phyloP scores from a whole-genome alignment of 2,113 vertebrate species.

The Carollia perspicillata region DNA sequence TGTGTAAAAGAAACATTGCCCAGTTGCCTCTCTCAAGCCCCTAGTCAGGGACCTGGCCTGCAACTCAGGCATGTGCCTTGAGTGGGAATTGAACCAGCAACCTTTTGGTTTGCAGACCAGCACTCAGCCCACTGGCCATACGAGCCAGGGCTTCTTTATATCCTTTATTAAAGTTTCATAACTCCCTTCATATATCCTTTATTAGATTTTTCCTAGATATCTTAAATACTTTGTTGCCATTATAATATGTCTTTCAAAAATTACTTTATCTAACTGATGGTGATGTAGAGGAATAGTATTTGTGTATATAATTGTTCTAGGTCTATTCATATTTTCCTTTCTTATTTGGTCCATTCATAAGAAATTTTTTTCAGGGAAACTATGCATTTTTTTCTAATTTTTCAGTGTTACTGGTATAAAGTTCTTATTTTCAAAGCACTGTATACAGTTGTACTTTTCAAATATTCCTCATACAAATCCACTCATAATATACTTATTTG shows the following conservation, averaged over 20 bases:
- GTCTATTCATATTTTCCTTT: background rate
- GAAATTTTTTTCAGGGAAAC: background rate
- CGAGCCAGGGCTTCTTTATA: background rate
- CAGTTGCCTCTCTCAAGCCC: too few species aligned
- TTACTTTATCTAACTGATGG: background rate
- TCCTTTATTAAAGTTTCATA: conserved; percentile 15
- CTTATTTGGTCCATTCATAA: background rate
- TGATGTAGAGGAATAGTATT: background rate
- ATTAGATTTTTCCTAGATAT: conserved; percentile 37
- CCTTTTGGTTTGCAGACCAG: too few species aligned
- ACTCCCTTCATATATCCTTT: background rate
- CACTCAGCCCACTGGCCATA: too few species aligned
- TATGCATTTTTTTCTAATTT: background rate
- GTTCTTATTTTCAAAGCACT: background rate
- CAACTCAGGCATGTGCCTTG: too few species aligned
- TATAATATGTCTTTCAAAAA: background rate
- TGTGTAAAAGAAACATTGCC: too few species aligned
- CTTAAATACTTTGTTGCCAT: background rate
- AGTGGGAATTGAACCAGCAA: too few species aligned
- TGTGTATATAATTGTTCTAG: background rate
- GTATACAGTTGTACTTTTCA: background rate
- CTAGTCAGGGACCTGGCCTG: too few species aligned
- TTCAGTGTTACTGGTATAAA: background rate
- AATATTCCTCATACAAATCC: background rate
- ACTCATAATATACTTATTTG: background rate